Base-by-base conservation (phyloP, 2,113 vertebrate species). In the Chlorocebus sabaeus region DNA sequence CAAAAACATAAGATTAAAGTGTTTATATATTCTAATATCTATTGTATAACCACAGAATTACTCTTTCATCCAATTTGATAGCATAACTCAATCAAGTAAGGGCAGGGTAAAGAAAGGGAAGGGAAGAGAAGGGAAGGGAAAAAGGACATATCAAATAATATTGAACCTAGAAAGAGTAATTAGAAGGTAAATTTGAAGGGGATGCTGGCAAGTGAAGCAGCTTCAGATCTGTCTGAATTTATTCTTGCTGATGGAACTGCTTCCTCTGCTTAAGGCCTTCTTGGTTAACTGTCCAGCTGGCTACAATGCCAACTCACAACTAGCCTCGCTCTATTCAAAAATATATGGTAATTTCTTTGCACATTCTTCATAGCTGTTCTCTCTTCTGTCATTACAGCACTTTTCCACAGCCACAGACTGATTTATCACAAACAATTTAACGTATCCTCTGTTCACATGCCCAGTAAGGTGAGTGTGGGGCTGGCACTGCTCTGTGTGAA, bases 321-420 rank as follows among this genome's bases (percentile, higher is more conserved):
- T 40, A 16, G 1, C 14, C 16, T 1, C 1, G 0, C 48, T 68
- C 0, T 50, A 6, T 25, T 57, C 1, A 6, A 43, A 45, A 52
- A 64, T 25, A 13, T 6, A 8, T 68, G 35, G 59, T 10, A 23
- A 75, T 43, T 35, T 18, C 12, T 35, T 40, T 3, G 3, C 25
- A 27, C 12, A 2, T 78, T 93, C 70, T 78, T 93, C 43, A 43
- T 4, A 27, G 8, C 3, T 14, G 43, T 55, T 83, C n/a, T 64
- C 30, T 76, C 45, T 55, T 76, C 22, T 30, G 45, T 55, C 8
- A 9, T 68, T 40, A 25, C 22, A 50, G 11, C 27, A 30, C 18
- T 52, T 89, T 43, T 59, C 76, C 27, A 43, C 14, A 89, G 14
- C 7, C 20, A 4, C 23, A 84, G 17, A 48, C 40, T 11, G 10